phyloP scores from a whole-genome alignment of 2,113 vertebrate genomes.

The Lepus timidus region DNA sequence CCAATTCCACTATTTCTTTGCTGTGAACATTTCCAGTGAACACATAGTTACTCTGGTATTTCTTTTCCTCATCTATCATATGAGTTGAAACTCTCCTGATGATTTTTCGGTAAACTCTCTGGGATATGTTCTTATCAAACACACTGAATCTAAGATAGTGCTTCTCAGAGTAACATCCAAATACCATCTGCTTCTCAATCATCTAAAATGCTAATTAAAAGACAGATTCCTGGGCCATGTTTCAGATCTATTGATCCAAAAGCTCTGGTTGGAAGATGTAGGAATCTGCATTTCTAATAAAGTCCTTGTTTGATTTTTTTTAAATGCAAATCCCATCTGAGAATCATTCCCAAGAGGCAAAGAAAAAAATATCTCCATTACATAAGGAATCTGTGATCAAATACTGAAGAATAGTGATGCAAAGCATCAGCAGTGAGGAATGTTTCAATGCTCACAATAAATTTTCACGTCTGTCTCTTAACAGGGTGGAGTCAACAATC shows the following conservation, averaged over 20 bases:
- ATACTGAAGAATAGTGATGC: constrained; percentile 47
- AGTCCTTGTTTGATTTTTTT: constrained; percentile 2
- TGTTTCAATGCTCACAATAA: constrained; percentile 32
- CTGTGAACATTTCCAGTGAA: constrained; percentile 40
- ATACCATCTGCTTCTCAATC: constrained; percentile 33
- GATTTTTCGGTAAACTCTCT: constrained; percentile 33
- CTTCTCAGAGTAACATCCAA: constrained; percentile 41
- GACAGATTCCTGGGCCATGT: not conserved
- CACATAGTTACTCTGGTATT: constrained; percentile 23
- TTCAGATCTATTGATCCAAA: constrained; percentile 58
- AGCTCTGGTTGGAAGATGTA: constrained; percentile 7
- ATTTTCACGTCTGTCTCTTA: constrained; percentile 54
- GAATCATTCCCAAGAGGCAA: not conserved
- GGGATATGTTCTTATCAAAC: constrained; percentile 32
- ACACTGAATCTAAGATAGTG: constrained; percentile 34
- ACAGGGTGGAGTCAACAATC: not conserved
- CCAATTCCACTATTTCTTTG: constrained; percentile 48
- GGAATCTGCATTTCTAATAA: constrained; percentile 44
- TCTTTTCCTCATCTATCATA: constrained; percentile 36
- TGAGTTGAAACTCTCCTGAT: constrained; percentile 26
- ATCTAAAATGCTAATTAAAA: constrained; percentile 35
- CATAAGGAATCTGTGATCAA: constrained; percentile 49
- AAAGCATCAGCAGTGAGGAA: constrained; percentile 18
- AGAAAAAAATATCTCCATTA: not conserved
- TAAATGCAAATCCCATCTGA: constrained; percentile 32